Percentiles rank a stretch among this genome's conserved stretches.
Evolutionary conservation across 2,797 vertebrate species (phyloP).

Genomic region (Hippoglossus hippoglossus): DNA sequence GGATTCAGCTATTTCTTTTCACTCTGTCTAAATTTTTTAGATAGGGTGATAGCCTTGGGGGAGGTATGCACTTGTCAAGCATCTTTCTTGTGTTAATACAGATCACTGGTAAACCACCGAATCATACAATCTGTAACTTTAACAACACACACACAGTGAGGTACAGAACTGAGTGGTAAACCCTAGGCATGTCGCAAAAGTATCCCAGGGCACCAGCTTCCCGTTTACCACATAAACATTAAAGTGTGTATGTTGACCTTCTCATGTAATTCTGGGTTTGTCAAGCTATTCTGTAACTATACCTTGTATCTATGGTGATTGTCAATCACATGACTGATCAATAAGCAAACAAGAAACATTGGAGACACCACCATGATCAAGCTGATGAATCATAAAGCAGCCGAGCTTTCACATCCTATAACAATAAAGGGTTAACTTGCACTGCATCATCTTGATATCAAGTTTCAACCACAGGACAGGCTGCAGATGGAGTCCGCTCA

Average conservation of each 20-base stretch:
- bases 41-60: no score
- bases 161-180: neutral
- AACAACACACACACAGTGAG: neutral
- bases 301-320: neutral
- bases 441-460: conserved; percentile 4
- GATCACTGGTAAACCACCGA: neutral
- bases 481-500: neutral
- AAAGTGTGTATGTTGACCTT: neutral
- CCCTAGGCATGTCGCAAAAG: no score
- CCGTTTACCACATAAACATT: neutral
- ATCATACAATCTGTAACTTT: neutral
- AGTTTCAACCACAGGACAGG: conserved; percentile 10
- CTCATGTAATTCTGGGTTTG: neutral
- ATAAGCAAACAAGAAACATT: neutral
- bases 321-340: neutral
- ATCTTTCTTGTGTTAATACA: no score
- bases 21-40: no score
- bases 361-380: neutral
- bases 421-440: neutral
- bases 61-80: no score
- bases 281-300: neutral
- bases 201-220: neutral
- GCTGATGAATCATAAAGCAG: neutral
- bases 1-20: no score
- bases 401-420: neutral